Percentiles rank a stretch among this genome's conserved stretches.
Evolutionary conservation across 2,113 vertebrate genomes (phyloP).

Genomic region (Psettodes erumei): DNA sequence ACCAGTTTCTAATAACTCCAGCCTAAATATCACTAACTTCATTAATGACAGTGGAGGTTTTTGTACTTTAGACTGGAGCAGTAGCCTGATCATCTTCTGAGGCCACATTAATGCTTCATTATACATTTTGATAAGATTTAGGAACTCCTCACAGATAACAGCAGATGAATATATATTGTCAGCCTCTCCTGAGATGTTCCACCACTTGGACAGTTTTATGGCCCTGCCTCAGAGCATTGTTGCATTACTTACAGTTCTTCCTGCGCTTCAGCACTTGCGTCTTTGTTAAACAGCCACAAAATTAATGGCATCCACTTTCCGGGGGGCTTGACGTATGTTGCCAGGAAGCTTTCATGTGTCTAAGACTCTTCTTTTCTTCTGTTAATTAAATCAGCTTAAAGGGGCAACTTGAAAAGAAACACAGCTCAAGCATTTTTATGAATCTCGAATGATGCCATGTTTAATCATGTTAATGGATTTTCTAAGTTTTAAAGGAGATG

Average conservation of each 20-base stretch:
- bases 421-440: constrained; percentile 21
- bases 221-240: constrained; percentile 69
- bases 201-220: constrained; percentile 68
- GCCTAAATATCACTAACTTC: not conserved
- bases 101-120: constrained; percentile 27
- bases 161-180: constrained; percentile 40
- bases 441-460: constrained; percentile 14
- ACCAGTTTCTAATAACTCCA: not conserved
- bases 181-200: constrained; percentile 19
- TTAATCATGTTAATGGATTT: constrained; percentile 66
- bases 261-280: constrained; percentile 48
- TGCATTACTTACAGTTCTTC: constrained; percentile 62
- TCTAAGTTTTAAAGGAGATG: constrained; percentile 13
- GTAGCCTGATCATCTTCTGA: constrained; percentile 3
- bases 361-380: not conserved
- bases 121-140: constrained; percentile 44
- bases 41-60: not conserved
- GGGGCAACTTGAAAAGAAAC: constrained; percentile 38
- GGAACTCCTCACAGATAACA: constrained; percentile 25
- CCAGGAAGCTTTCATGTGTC: constrained; percentile 22
- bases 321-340: constrained; percentile 13
- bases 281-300: constrained; percentile 42
- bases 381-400: constrained; percentile 41
- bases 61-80: not conserved
- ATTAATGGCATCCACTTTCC: constrained; percentile 48